Evolutionary conservation across 35 echinoderm and acorn worm species (phyloP), one percentile per base, ranked within the genome.

Genomic region (Apostichopus japonicus): DNA sequence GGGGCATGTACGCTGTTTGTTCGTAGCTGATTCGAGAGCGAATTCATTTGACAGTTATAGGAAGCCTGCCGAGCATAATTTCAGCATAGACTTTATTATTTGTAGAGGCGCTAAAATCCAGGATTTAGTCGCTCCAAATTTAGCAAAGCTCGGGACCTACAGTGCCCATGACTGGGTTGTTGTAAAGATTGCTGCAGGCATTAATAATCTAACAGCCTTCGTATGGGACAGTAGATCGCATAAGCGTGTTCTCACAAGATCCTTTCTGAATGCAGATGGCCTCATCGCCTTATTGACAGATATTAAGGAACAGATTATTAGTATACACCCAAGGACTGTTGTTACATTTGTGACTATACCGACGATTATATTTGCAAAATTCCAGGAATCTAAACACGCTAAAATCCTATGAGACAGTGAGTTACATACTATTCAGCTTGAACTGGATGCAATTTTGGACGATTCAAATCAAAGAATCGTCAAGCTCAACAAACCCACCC

Each of bases 181-280:
- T 55, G 52, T 84, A 6, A 84, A 84, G 17, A 54, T 84, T 55
- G 81, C 81, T 17, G 81, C 81, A 7, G 81, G 81, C 27, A 84
- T 84, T 3, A 84, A 84, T 56, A 84, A 84, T 55, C 13, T 84
- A 11, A 55, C 81, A 3, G 56, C 51, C 7, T 84, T 56, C 56
- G 54, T 54, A n/a, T 53, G 8, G 8, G 81, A 84, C 16, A 27
- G 17, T 16, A 55, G 17, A 8, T 10, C 22, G 17, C 8, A 6
- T 14, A 84, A 84, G 8, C 23, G 81, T n/a, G 81, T 84, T 54
- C 44, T 84, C 6, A n/a, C n/a, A n/a, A n/a, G n/a, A n/a, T n/a
- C n/a, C n/a, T n/a, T n/a, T n/a, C n/a, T n/a, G n/a, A n/a, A n/a
- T n/a, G n/a, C n/a, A n/a, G n/a, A n/a, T n/a, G n/a, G n/a, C n/a